Evolutionary conservation across 2,888 invertebrate species (phyloP).

Genomic region (Matsumyia berberina): DNA sequence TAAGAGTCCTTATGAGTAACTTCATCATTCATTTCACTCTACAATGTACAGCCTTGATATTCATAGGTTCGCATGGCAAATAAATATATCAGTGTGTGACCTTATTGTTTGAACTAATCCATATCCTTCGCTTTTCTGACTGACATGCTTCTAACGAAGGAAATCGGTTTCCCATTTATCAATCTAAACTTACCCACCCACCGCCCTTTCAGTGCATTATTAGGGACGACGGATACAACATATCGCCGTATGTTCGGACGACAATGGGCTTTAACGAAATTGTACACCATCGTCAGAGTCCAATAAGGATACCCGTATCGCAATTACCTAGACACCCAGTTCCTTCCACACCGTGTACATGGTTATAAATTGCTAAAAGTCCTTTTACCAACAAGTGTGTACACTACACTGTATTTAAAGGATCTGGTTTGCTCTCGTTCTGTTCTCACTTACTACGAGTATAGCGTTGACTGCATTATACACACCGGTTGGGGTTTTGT

Average conservation of each 20-base stretch:
- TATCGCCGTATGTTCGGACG: constrained; percentile 12
- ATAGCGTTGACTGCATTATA: constrained; percentile 18
- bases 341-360: constrained; percentile 50
- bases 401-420: constrained; percentile 61
- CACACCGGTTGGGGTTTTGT: neutral
- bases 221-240: constrained; percentile 25
- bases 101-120: neutral
- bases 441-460: constrained; percentile 26
- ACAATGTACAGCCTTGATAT: neutral
- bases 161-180: constrained; percentile 71
- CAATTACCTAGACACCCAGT: constrained; percentile 64
- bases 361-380: constrained; percentile 71
- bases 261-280: constrained; percentile 54
- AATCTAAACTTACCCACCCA: constrained; percentile 43
- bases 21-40: neutral
- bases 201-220: constrained; percentile 46
- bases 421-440: constrained; percentile 46
- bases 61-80: neutral
- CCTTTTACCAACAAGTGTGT: constrained; percentile 51
- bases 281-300: constrained; percentile 47
- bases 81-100: neutral
- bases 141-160: constrained; percentile 27
- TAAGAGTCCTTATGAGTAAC: neutral
- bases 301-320: constrained; percentile 65
- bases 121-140: constrained; percentile 6